A percentile compares a stretch with the other conserved stretches of the same genome.
phyloP scores from a whole-genome alignment of 2,797 vertebrate genomes.

The Leucoraja ocellata region DNA sequence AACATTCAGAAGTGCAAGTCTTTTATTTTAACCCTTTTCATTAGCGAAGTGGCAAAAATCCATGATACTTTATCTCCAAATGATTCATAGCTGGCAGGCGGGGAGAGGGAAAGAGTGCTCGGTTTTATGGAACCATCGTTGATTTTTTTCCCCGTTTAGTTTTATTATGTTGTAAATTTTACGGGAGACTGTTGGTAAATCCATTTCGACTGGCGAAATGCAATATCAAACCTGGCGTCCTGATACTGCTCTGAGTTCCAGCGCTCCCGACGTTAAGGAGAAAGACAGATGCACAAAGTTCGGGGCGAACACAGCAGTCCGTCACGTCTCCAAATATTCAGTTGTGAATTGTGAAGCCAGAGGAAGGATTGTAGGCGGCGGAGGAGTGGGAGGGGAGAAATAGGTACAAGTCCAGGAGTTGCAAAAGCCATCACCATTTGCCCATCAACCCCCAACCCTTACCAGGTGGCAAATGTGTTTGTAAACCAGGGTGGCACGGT shows the following conservation, averaged over 20 bases:
- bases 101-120: neutral
- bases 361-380: too few relatives aligned
- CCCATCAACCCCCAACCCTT: too few relatives aligned
- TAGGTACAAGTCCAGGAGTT: too few relatives aligned
- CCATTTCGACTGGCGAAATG: neutral
- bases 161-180: conserved; percentile 7
- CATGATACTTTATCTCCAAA: neutral
- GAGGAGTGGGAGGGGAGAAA: too few relatives aligned
- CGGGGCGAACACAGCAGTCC: neutral
- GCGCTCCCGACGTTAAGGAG: neutral
- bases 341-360: too few relatives aligned
- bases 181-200: neutral
- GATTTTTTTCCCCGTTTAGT: neutral
- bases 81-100: neutral
- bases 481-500: too few relatives aligned
- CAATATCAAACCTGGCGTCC: neutral
- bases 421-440: too few relatives aligned
- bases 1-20: too few relatives aligned
- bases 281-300: neutral
- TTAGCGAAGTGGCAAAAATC: neutral
- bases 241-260: neutral
- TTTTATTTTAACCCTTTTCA: neutral
- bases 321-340: too few relatives aligned
- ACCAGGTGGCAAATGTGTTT: too few relatives aligned
- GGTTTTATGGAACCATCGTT: neutral